Evolutionary conservation across 2,888 invertebrate species (phyloP), one percentile per base, ranked within the genome.

Genomic region (Hemaris fuciformis): DNA sequence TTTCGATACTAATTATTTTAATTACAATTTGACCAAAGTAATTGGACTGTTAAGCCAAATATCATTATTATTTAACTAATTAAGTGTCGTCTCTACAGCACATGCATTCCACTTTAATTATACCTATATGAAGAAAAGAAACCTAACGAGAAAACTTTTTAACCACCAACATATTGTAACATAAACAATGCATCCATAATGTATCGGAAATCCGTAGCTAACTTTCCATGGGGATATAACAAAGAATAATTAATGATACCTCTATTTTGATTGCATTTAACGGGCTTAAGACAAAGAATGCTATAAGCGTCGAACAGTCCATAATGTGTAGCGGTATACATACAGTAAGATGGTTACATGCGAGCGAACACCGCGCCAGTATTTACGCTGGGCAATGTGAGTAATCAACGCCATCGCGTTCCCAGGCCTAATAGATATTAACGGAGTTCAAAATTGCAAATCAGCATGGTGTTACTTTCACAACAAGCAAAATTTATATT

Each of bases 241-340:
- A 59, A 22, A 7, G 46, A 34, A 38, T 59, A 31, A 59, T 45
- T 45, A 46, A 34, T 61, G 43, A 48, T 38, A 34, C 34, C 22
- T 34, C 46, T 38, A 38, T 18, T 48, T 61, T 43, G 22, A 57
- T 38, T 57, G 22, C 45, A 38, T 23, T 60, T 61, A 61, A 61
- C 34, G 45, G 61, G 45, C 23, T 57, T 34, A 46, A 57, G 42
- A 45, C 43, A 57, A 43, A 43, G 45, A 61, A 43, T 56, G 60
- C 34, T 41, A 10, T 22, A 45, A 45, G 57, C 34, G 34, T 61
- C 57, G 57, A 45, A 61, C 57, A 45, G 75, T 71, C 66, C 68
- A 72, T 76, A 77, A 77, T 76, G 66, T 69, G 69, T 85, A 86
- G 83, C 87, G 85, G 85, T 81, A 77, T 68, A 63, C 73, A 62